Conservation (phyloP, 2,113 vertebrate species). For the Aix galericulata region DNA sequence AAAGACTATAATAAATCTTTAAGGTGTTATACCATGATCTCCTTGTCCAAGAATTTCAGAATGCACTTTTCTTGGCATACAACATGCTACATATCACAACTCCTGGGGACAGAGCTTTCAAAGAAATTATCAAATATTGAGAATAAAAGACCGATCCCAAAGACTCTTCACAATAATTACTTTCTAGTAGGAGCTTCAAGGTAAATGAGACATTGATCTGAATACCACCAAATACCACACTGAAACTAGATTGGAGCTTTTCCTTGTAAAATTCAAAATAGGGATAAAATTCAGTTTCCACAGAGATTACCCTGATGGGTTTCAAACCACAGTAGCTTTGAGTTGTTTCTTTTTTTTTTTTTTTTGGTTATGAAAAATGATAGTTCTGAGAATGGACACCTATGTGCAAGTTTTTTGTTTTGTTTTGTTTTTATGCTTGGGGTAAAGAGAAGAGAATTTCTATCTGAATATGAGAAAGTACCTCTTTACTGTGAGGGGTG, state of each 20-base stretch:
- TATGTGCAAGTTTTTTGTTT: neutral
- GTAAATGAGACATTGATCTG: neutral
- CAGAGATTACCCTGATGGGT: neutral
- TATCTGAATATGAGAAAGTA: no score
- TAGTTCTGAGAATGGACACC: neutral
- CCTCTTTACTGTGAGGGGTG: no score
- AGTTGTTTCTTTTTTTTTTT: accelerated
- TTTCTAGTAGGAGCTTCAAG: neutral
- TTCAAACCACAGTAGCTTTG: neutral
- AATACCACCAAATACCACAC: no score
- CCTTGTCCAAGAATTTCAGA: neutral
- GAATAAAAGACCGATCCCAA: neutral
- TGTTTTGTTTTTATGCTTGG: neutral
- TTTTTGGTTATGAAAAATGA: neutral
- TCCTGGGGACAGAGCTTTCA: neutral
- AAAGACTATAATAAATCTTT: neutral
- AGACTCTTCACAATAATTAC: neutral
- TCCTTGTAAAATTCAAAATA: neutral
- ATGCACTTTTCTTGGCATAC: neutral
- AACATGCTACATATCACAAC: neutral
- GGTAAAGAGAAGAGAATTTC: neutral
- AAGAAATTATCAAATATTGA: neutral
- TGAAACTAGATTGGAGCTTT: neutral
- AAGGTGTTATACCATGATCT: neutral
- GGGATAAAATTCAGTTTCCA: neutral